Conservation (phyloP, 2,888 invertebrate genomes). For the Xestoiulus laeticollis region DNA sequence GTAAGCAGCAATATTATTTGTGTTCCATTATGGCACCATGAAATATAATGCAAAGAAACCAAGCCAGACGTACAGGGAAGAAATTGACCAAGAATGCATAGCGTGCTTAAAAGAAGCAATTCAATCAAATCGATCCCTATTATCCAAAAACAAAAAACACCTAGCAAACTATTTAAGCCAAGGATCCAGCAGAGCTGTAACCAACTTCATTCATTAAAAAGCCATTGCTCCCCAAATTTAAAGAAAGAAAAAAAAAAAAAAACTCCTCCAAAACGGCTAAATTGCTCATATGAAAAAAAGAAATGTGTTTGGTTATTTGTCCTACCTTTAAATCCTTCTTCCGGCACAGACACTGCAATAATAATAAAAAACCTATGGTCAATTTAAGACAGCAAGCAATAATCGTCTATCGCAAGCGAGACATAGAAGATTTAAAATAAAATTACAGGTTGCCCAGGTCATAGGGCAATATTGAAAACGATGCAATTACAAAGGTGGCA, state of each 20-base stretch:
- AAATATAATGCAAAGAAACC: too few species aligned
- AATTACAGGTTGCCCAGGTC: not conserved
- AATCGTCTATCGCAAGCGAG: not conserved
- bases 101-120: not conserved
- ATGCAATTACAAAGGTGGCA: not conserved
- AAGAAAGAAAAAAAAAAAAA: not conserved
- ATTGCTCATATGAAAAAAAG: constrained; percentile 15
- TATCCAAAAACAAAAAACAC: not conserved
- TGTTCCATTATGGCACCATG: too few species aligned
- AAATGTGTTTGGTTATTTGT: not conserved
- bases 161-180: not conserved
- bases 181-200: not conserved
- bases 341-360: constrained; percentile 36
- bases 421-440: not conserved
- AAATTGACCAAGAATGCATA: not conserved
- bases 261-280: not conserved
- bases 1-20: too few species aligned
- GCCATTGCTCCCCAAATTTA: not conserved
- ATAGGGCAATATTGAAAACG: not conserved
- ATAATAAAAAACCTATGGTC: constrained; percentile 34
- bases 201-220: not conserved
- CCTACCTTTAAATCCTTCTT: constrained; percentile 49
- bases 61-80: not conserved
- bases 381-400: not conserved
- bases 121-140: not conserved